These are phyloP conservation scores for Ecdyonurus torrentis DNA, from an alignment of 2,888 invertebrate genomes.

Conservation along the genomic window DNA sequence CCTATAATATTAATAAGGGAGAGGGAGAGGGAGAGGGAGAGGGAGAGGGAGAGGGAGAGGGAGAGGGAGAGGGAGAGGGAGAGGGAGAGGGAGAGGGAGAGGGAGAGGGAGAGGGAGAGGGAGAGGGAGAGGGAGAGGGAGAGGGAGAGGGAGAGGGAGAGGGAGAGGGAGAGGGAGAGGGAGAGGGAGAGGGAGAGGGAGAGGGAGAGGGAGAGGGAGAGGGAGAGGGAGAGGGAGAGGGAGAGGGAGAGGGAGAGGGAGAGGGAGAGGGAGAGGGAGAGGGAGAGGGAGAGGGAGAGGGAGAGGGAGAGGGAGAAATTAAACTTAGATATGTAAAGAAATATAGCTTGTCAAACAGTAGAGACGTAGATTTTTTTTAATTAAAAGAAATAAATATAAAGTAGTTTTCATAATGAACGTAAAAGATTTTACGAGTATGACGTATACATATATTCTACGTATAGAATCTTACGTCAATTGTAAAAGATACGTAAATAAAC, in stretches of 20 bases:
- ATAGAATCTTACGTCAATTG: no score
- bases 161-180: constrained; percentile 8
- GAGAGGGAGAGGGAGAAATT: no score
- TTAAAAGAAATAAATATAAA: no score
- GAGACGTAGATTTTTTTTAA: neutral
- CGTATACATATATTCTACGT: no score
- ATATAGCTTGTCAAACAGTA: neutral
- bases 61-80: constrained; percentile 5
- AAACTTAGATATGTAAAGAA: no score
- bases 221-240: constrained; percentile 7
- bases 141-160: constrained; percentile 7
- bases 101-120: constrained; percentile 8
- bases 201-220: constrained; percentile 2
- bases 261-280: constrained; percentile 4
- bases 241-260: constrained; percentile 7
- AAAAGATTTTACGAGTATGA: no score
- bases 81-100: constrained; percentile 8
- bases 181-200: constrained; percentile 7
- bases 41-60: constrained; percentile 10
- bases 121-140: constrained; percentile 8
- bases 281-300: no score
- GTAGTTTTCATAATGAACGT: no score
- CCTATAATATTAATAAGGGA: no score
- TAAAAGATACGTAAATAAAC: no score
- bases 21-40: neutral